Conservation (phyloP, 2,113 vertebrate genomes). For the Prinia subflava region DNA sequence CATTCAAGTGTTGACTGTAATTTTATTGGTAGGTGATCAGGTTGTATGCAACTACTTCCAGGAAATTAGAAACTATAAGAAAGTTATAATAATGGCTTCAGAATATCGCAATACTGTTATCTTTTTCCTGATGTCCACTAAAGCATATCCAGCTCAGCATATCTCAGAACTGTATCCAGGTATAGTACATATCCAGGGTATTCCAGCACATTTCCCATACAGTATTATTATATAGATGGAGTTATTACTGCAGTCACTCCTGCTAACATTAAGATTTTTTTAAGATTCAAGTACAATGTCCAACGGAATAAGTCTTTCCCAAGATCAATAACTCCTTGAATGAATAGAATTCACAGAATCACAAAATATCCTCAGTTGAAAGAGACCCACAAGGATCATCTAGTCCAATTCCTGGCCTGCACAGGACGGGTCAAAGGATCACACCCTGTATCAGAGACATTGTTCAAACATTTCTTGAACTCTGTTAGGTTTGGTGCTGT, state of each 20-base stretch:
- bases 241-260: not conserved
- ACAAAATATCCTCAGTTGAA: not conserved
- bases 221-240: not conserved
- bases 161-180: not conserved
- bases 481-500: not conserved
- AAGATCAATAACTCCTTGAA: not conserved
- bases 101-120: not conserved
- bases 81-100: not conserved
- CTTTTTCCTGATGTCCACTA: not conserved
- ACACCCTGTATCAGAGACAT: not conserved
- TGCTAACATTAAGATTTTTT: not conserved
- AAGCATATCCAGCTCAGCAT: fast-evolving
- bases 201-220: not conserved
- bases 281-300: not conserved
- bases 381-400: not conserved
- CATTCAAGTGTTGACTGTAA: not conserved
- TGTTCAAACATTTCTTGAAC: not conserved
- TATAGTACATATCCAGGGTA: not conserved
- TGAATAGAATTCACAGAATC: not conserved
- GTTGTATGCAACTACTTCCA: not conserved
- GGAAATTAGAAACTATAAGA: not conserved
- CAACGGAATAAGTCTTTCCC: not conserved
- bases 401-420: not conserved
- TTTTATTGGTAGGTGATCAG: not conserved
- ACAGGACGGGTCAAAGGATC: not conserved